A percentile compares a stretch with the other conserved stretches of the same genome.
phyloP scores from a whole-genome alignment of 2,113 vertebrate species.

The Ophiodon elongatus region DNA sequence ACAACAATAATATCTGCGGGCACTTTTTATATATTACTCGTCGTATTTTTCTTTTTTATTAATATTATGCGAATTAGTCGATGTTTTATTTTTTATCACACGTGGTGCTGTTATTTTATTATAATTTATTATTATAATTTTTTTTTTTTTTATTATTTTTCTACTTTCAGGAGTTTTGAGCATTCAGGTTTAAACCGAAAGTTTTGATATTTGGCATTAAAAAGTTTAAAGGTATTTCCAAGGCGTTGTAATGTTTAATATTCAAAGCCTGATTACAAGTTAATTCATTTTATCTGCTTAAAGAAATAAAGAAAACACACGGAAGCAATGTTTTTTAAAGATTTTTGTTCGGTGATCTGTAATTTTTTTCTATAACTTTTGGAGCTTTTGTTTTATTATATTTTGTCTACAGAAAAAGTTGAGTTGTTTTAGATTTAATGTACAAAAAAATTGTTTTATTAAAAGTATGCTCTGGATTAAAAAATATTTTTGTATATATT shows the following conservation, averaged over 20 bases:
- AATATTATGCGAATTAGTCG: neutral
- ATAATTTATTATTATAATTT: no score
- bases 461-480: neutral
- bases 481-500: no score
- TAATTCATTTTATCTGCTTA: neutral
- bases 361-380: neutral
- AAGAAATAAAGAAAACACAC: neutral
- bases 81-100: no score
- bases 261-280: neutral
- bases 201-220: neutral
- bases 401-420: neutral
- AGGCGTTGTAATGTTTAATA: no score
- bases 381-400: neutral
- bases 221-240: neutral
- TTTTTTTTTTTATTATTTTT: no score
- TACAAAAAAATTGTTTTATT: neutral
- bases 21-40: neutral
- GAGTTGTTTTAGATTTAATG: neutral
- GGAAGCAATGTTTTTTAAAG: rapidly evolving
- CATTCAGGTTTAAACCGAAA: neutral
- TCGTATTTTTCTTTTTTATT: neutral
- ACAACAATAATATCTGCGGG: conserved; percentile 24
- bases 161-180: rapidly evolving
- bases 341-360: neutral
- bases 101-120: no score